phyloP scores from a whole-genome alignment of 64 coral and sea anemone species.

The Montipora cactus region DNA sequence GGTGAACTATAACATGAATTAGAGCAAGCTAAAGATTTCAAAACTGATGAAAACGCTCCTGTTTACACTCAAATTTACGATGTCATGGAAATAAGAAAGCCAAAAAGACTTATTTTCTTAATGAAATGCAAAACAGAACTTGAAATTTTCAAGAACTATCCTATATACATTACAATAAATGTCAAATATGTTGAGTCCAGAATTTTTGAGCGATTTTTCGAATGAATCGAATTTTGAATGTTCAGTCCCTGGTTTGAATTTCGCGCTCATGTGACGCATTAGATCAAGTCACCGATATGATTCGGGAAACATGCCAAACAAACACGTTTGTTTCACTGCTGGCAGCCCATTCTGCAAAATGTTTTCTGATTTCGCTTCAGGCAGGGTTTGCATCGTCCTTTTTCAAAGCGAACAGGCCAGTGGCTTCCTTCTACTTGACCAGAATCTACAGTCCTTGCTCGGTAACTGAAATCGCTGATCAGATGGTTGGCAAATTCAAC shows the following conservation, averaged over 20 bases:
- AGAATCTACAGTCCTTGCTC: background rate
- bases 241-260: background rate
- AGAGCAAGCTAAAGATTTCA: background rate
- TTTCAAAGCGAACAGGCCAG: slow-evolving; percentile 21
- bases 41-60: background rate
- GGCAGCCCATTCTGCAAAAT: slow-evolving; percentile 10
- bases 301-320: slow-evolving; percentile 23
- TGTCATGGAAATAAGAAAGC: background rate
- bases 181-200: background rate
- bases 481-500: slow-evolving; percentile 24
- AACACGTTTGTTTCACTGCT: background rate
- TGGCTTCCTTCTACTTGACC: background rate
- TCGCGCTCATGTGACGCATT: background rate
- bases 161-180: background rate
- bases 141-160: background rate
- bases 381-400: slow-evolving; percentile 1
- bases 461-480: slow-evolving; percentile 15
- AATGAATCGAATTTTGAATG: too few species aligned
- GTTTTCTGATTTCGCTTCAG: slow-evolving; percentile 3
- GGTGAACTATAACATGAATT: background rate
- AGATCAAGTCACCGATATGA: background rate
- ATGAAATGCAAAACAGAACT: background rate
- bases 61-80: background rate
- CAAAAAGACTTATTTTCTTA: background rate
- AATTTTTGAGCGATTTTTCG: background rate